Conservation (phyloP, 2,113 vertebrate genomes). For the Apteryx mantelli region DNA sequence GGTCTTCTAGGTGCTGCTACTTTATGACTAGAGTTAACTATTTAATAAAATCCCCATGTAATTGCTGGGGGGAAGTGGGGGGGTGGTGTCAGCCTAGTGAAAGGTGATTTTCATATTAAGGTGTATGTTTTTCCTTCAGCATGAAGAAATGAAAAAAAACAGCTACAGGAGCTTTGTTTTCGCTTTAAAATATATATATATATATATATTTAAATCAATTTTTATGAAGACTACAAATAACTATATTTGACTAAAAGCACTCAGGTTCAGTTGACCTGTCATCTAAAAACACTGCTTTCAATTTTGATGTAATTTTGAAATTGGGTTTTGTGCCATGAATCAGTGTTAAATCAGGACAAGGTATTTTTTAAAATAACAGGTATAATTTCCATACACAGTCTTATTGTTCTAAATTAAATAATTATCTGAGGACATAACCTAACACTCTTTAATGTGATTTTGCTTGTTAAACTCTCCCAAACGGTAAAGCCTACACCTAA, state of each 20-base stretch:
- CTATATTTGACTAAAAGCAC: neutral
- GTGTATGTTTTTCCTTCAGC: neutral
- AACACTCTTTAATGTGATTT: neutral
- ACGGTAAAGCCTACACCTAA: neutral
- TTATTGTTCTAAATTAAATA: constrained; percentile 53
- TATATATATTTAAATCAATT: neutral
- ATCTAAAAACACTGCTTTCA: constrained; percentile 4
- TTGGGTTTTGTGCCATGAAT: neutral
- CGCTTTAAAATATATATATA: neutral
- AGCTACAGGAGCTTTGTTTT: neutral
- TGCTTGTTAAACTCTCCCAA: neutral
- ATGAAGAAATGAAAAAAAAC: neutral
- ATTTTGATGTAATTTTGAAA: neutral
- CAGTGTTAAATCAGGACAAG: neutral
- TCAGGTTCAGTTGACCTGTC: neutral
- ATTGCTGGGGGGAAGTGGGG: neutral
- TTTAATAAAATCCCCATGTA: neutral
- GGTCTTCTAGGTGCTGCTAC: neutral
- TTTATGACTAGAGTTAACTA: neutral
- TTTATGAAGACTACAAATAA: neutral
- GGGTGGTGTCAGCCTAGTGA: neutral
- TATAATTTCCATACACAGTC: constrained; percentile 8
- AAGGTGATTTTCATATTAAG: neutral
- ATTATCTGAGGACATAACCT: neutral
- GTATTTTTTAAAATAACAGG: neutral